Conservation (phyloP, 2,113 vertebrate genomes). For the Percina caprodes region DNA sequence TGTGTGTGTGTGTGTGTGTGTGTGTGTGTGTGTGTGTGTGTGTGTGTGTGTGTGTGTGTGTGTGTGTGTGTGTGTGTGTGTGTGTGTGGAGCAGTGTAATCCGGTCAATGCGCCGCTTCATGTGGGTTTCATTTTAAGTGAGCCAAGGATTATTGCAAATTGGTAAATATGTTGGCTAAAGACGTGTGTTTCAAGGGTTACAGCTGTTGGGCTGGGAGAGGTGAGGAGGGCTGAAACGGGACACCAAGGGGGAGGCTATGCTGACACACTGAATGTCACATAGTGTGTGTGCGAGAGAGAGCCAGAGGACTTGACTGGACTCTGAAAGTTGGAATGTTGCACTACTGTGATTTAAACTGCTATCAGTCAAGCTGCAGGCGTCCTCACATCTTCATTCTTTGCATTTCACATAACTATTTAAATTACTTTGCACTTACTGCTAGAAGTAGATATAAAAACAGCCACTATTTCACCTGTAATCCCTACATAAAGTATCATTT, state of each 20-base stretch:
- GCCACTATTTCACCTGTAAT: neutral
- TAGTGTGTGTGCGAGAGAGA: neutral
- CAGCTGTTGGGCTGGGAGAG: conserved; percentile 11
- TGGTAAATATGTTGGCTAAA: neutral
- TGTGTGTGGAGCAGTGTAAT: conserved; percentile 30
- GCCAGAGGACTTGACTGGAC: neutral
- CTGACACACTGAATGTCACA: neutral
- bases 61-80: no score
- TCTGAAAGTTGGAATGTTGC: conserved; percentile 5
- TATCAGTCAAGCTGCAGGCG: conserved; percentile 16
- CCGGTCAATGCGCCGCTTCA: conserved; percentile 15
- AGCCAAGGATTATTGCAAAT: conserved; percentile 33
- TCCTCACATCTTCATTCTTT: conserved; percentile 1
- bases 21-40: no score
- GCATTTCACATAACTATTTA: neutral
- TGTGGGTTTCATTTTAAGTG: conserved; percentile 35
- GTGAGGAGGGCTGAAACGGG: neutral
- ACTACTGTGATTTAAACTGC: conserved; percentile 5
- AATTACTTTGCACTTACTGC: neutral
- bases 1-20: no score
- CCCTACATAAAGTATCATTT: neutral
- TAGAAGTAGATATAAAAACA: neutral
- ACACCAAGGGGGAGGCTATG: neutral
- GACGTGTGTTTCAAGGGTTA: neutral
- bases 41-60: no score